Evolutionary conservation across 2,797 vertebrate genomes (phyloP).

Genomic region (Limnodromus scolopaceus): DNA sequence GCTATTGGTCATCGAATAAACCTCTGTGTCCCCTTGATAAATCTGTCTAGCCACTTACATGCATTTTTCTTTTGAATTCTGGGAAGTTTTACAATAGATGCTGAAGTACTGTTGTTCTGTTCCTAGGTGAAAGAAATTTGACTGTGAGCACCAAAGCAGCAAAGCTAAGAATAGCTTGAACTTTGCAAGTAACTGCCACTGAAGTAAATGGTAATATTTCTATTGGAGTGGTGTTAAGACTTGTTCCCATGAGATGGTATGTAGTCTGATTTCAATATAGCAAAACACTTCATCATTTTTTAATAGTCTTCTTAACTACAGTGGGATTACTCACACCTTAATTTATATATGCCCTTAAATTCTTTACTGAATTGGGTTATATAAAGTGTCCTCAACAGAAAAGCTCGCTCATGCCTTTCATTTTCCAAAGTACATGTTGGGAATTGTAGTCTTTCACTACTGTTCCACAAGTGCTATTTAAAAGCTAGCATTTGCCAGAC

Average conservation of each 20-base stretch:
- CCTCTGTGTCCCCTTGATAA: background rate
- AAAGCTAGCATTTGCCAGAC: background rate
- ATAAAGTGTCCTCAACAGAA: background rate
- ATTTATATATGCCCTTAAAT: slow-evolving; percentile 20
- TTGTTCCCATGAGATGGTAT: background rate
- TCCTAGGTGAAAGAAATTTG: background rate
- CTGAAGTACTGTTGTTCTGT: background rate
- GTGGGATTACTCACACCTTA: slow-evolving; percentile 11
- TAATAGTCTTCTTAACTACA: slow-evolving; percentile 13
- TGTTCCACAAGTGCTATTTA: background rate
- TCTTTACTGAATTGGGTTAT: background rate
- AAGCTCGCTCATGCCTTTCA: background rate
- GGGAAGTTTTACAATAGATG: background rate
- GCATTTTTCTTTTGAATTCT: background rate
- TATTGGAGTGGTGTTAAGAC: background rate
- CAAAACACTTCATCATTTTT: slow-evolving; percentile 18
- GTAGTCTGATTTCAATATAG: slow-evolving; percentile 22
- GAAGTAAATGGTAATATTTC: slow-evolving; percentile 17
- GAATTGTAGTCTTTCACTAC: background rate
- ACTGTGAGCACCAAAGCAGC: background rate
- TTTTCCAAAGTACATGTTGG: background rate
- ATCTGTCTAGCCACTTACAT: background rate
- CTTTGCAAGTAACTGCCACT: background rate
- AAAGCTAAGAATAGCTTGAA: slow-evolving; percentile 30
- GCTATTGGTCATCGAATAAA: background rate